A percentile compares a stretch with the other conserved stretches of the same genome.
phyloP scores from a whole-genome alignment of 2,113 vertebrate species.

The Brachyistius frenatus region DNA sequence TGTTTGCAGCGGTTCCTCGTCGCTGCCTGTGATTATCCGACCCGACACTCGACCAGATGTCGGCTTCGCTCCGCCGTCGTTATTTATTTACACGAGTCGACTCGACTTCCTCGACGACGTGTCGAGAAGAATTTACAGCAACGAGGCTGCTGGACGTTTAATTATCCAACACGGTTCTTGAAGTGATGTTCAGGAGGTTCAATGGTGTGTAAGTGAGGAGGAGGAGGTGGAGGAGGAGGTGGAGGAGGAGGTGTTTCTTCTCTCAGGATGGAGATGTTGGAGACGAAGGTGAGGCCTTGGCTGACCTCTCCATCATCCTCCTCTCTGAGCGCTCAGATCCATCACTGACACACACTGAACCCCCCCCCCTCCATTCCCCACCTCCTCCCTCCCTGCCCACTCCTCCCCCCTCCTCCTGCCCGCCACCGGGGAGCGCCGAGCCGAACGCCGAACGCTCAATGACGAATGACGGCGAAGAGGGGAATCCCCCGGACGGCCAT shows the following conservation, averaged over 20 bases:
- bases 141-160: conserved; percentile 39
- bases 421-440: conserved; percentile 14
- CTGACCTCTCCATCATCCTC: conserved; percentile 40
- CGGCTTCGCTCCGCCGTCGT: no score
- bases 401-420: background rate
- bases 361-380: background rate
- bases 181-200: conserved; percentile 20
- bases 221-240: background rate
- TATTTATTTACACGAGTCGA: no score
- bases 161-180: conserved; percentile 36
- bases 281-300: background rate
- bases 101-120: background rate
- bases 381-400: background rate
- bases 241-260: background rate
- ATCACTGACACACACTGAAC: conserved; percentile 20
- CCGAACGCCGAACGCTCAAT: conserved; percentile 50
- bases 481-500: conserved; percentile 51
- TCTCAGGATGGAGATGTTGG: background rate
- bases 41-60: no score
- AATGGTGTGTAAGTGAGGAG: conserved; percentile 14
- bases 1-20: conserved; percentile 39
- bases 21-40: conserved; percentile 42
- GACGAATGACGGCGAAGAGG: conserved; percentile 44
- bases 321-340: conserved; percentile 18
- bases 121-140: conserved; percentile 38